Conservation (phyloP, 2,888 invertebrate species). For the Mesochorus sp. region DNA sequence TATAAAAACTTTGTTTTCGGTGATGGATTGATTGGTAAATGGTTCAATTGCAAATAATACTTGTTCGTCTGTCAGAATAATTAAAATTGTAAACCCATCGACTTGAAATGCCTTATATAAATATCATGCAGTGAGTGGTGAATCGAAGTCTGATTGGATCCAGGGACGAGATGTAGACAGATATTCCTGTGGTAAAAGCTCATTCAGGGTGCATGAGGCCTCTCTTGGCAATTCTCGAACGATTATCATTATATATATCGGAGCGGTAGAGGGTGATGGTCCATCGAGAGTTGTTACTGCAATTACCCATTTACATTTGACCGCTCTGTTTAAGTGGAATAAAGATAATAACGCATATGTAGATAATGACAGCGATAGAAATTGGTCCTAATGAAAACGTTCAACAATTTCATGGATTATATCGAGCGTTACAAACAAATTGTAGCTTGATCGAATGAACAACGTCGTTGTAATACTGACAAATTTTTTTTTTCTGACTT, state of each 20-base stretch:
- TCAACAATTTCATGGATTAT: too few relatives aligned
- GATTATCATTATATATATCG: constrained; percentile 35
- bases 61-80: neutral
- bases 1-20: too few relatives aligned
- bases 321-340: neutral
- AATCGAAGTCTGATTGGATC: constrained; percentile 39
- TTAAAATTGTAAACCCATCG: neutral
- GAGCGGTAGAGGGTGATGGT: neutral
- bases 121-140: neutral
- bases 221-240: constrained; percentile 27
- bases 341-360: neutral
- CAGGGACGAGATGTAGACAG: constrained; percentile 2
- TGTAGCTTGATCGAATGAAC: too few relatives aligned
- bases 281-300: constrained; percentile 9
- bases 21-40: too few relatives aligned
- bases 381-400: too few relatives aligned
- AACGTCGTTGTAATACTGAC: too few relatives aligned
- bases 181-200: constrained; percentile 10
- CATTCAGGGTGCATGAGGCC: neutral
- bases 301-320: constrained; percentile 14
- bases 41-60: too few relatives aligned
- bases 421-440: too few relatives aligned
- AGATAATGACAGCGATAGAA: too few relatives aligned
- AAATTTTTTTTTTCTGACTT: too few relatives aligned
- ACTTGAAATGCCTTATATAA: constrained; percentile 4